Conservation (phyloP, 2,113 vertebrate species). For the Regulus satrapa region DNA sequence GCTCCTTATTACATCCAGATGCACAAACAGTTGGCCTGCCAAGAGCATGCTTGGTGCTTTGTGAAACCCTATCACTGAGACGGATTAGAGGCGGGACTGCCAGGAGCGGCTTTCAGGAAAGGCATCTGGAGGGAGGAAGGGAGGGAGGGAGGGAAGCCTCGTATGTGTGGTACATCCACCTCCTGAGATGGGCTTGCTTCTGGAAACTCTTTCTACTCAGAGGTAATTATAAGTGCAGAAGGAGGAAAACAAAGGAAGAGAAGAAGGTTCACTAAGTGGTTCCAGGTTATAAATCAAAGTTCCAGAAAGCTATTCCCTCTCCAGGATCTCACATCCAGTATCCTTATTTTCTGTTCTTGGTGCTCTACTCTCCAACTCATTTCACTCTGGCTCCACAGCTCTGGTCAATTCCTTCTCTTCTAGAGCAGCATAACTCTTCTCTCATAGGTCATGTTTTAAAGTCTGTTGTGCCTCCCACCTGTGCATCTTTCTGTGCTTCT, state of each 20-base stretch:
- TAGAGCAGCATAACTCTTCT: rapidly evolving
- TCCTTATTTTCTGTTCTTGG: background rate
- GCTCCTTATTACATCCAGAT: constrained; percentile 61
- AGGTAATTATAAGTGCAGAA: background rate
- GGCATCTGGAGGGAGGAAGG: background rate
- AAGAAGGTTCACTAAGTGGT: background rate
- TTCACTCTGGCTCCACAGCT: background rate
- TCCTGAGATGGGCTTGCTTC: background rate
- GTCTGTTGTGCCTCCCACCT: background rate
- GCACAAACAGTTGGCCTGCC: constrained; percentile 48
- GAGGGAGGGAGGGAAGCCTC: background rate
- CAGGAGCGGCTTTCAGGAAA: constrained; percentile 17
- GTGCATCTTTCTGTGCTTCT: background rate
- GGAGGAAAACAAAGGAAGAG: background rate
- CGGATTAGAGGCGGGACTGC: background rate
- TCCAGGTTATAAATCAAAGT: background rate
- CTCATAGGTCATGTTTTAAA: background rate
- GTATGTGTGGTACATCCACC: background rate
- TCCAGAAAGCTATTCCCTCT: background rate
- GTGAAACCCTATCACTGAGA: constrained; percentile 27
- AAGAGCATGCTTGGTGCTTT: constrained; percentile 12
- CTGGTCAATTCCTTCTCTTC: background rate
- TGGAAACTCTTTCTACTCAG: background rate
- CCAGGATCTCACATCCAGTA: background rate
- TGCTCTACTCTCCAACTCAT: background rate